Evolutionary conservation across 2,113 vertebrate genomes (phyloP).

Genomic region (Gyps fulvus): DNA sequence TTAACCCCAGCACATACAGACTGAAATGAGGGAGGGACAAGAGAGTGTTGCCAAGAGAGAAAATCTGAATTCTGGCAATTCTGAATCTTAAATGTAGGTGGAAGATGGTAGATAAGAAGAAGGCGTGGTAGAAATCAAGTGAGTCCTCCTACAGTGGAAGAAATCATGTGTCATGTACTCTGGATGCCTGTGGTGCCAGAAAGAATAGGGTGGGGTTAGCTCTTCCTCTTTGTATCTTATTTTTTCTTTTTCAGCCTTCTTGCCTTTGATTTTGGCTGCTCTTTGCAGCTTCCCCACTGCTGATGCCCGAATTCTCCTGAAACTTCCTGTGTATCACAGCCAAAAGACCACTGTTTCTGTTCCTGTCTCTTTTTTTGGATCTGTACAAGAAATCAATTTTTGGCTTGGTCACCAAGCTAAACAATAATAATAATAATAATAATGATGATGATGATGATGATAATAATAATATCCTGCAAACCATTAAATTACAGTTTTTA

Average conservation of each 20-base stretch:
- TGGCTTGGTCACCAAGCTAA: neutral
- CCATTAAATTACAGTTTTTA: neutral
- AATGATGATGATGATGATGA: neutral
- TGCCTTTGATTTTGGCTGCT: neutral
- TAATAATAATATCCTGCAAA: neutral
- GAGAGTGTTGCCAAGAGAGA: neutral
- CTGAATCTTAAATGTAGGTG: constrained; percentile 25
- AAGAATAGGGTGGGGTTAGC: neutral
- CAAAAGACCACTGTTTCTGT: neutral
- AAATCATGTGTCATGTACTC: neutral
- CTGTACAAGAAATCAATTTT: neutral
- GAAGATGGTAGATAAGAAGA: constrained; percentile 46
- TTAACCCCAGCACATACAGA: neutral
- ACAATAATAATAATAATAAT: neutral
- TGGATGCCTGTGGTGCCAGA: neutral
- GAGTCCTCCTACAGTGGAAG: constrained; percentile 6
- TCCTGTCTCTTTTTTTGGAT: neutral
- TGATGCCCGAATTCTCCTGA: neutral
- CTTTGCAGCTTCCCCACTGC: neutral
- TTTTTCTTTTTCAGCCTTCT: constrained; percentile 4
- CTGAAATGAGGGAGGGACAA: neutral
- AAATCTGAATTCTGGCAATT: constrained; percentile 6
- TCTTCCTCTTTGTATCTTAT: neutral
- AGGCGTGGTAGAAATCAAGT: constrained; percentile 7
- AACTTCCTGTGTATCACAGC: neutral